Evolutionary conservation across 2,113 vertebrate genomes (phyloP).

Genomic region (Pica pica): DNA sequence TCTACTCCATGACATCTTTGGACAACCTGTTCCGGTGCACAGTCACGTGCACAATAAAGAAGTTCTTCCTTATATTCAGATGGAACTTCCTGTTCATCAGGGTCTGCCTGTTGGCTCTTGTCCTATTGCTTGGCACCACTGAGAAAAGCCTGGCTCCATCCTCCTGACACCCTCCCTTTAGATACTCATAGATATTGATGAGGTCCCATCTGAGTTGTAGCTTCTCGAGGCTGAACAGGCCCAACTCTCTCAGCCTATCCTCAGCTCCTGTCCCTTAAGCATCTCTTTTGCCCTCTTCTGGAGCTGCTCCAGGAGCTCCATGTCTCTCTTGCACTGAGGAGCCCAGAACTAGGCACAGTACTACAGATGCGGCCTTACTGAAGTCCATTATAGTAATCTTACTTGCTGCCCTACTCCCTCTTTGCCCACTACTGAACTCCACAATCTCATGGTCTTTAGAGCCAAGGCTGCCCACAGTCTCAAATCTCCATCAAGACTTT

Average conservation of each 20-base stretch:
- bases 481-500: neutral
- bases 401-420: neutral
- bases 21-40: neutral
- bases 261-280: neutral
- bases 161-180: neutral
- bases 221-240: neutral
- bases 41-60: no score
- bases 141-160: neutral
- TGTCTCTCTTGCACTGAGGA: neutral
- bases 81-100: neutral
- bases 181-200: no score
- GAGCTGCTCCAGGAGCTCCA: neutral
- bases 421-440: neutral
- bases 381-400: neutral
- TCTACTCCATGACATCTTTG: neutral
- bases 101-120: neutral
- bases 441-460: neutral
- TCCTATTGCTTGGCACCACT: neutral
- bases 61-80: neutral
- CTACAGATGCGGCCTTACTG: neutral
- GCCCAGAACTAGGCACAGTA: neutral
- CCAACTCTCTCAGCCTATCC: neutral
- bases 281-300: neutral
- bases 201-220: neutral
- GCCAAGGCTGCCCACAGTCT: neutral